phyloP scores from a whole-genome alignment of 64 coral and sea anemone genomes.

The Anthopleura sola region DNA sequence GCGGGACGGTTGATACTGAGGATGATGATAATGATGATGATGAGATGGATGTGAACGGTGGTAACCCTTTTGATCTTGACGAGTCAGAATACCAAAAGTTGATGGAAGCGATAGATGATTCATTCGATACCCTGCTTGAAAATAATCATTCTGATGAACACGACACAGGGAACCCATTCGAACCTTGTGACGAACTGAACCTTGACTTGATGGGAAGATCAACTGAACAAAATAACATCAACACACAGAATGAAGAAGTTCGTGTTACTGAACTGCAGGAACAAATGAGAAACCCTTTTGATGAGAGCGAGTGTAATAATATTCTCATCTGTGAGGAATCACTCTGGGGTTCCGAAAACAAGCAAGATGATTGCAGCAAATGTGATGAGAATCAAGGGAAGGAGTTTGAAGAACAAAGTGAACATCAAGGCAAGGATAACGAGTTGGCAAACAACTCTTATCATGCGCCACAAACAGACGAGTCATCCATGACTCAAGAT shows the following conservation, averaged over 20 bases:
- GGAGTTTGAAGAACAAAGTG: not conserved
- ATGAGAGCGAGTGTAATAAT: no score
- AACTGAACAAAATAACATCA: not conserved
- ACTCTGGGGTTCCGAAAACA: not conserved
- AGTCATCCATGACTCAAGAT: not conserved
- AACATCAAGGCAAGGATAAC: not conserved
- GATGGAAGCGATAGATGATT: not conserved
- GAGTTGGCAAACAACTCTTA: not conserved
- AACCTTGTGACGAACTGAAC: not conserved
- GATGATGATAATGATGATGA: not conserved
- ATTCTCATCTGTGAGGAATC: no score
- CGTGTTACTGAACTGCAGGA: no score
- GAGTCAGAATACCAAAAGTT: not conserved
- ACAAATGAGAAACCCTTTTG: no score
- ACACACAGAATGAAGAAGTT: no score
- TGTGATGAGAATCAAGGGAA: not conserved
- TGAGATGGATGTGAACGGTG: not conserved
- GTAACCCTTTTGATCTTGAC: not conserved
- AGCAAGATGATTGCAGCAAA: not conserved
- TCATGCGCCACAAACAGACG: not conserved
- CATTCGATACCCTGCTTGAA: not conserved
- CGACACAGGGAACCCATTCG: not conserved
- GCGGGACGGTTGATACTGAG: not conserved
- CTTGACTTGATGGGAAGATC: no score
- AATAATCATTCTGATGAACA: not conserved